Base-by-base conservation (phyloP, 1,140 invertebrate species). In the Drosophila grimshawi region DNA sequence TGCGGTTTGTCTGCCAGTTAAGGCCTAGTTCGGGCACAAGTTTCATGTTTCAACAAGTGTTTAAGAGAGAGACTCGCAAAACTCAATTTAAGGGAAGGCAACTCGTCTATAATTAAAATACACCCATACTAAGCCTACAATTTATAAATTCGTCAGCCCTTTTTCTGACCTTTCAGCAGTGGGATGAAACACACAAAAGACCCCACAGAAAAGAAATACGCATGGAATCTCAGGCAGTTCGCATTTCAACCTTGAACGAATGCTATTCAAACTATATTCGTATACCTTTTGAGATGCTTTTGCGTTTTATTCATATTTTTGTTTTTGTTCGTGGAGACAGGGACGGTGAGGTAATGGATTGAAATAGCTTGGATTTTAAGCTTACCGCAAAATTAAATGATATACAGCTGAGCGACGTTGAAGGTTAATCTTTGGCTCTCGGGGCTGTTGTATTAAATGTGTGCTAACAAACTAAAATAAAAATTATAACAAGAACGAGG, bases 351-450 rank as follows among this genome's bases (percentile, higher is more conserved):
- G 19, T 19, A 19, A 19, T 19, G 19, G 19, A 19, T 19, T 19
- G 19, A 19, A 19, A 76, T 76, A 71, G 73, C 73, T 64, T 41
- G 61, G 83, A 86, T 86, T 86, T 88, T 68, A 61, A 71, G 80
- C 83, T 89, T 73, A 88, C 61, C 59, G 37, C 53, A 66, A 89
- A 88, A 88, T 88, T 80, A 86, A 86, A 88, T 86, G 80, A 79
- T 67, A 64, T 77, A 62, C 68, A 77, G 67, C 63, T 78, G 76
- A 76, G 73, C 46, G 60, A 72, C 76, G 72, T 80, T 80, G 85
- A 88, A 89, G 85, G 83, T 86, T 88, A 88, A 86, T 82, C 80
- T 79, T 67, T 66, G 45, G 61, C 68, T 76, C 80, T 51, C 76
- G n/a, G 39, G 37, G 48, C 30, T 68, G 63, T 29, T 39, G 65